These are phyloP conservation scores for Solea solea DNA, from an alignment of 2,113 vertebrate species.

Conservation along the genomic window DNA sequence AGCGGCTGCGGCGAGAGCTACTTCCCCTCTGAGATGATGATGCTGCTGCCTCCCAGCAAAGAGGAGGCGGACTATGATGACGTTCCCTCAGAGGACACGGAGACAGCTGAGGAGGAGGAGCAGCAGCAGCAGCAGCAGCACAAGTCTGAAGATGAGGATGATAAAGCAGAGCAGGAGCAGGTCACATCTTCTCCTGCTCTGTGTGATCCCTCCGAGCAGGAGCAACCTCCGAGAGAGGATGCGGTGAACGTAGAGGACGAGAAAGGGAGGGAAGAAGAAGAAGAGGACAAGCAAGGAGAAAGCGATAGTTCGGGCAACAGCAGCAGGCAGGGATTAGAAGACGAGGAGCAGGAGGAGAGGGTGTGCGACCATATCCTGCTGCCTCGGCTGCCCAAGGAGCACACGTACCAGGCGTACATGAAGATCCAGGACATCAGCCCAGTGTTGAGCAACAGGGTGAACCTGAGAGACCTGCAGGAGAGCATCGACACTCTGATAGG, in stretches of 20 bases:
- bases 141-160: conserved; percentile 44
- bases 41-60: conserved; percentile 51
- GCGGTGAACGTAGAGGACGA: conserved; percentile 23
- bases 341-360: conserved; percentile 55
- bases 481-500: conserved; percentile 97
- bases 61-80: conserved; percentile 90
- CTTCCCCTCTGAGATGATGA: conserved; percentile 69
- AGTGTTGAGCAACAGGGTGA: conserved; percentile 83
- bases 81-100: conserved; percentile 84
- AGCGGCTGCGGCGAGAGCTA: conserved; percentile 91
- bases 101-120: conserved; percentile 56
- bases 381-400: conserved; percentile 75
- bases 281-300: conserved; percentile 22
- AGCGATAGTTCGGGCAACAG: conserved; percentile 39
- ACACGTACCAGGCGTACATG: conserved; percentile 87
- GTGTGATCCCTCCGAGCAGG: conserved; percentile 54
- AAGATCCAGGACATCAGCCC: conserved; percentile 89
- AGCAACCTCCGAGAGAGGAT: conserved; percentile 28
- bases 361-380: conserved; percentile 59
- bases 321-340: conserved; percentile 36
- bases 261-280: conserved; percentile 13
- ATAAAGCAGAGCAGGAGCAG: not conserved
- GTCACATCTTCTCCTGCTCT: not conserved
- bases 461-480: conserved; percentile 96
- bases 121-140: conserved; percentile 50